Conservation (phyloP, 2,888 invertebrate species). For the Sinotaia quadrata region DNA sequence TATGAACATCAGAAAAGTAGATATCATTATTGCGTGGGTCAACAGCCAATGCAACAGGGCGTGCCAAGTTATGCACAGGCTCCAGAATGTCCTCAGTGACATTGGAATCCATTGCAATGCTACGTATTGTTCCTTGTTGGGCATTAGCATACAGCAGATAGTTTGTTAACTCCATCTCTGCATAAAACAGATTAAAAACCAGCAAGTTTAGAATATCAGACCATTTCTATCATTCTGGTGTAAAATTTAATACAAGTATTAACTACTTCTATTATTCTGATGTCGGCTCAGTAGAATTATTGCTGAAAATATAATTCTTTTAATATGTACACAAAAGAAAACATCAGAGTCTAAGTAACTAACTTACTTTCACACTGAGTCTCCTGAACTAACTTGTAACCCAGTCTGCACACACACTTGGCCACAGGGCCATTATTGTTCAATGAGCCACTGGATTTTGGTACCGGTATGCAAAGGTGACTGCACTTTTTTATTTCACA, state of each 20-base stretch:
- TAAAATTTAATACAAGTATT: no score
- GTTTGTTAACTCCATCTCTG: neutral
- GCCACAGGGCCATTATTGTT: conserved; percentile 26
- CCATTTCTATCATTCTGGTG: no score
- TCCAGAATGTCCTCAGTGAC: conserved; percentile 76
- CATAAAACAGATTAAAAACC: neutral
- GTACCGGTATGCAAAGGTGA: conserved; percentile 52
- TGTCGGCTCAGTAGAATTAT: no score
- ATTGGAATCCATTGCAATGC: conserved; percentile 74
- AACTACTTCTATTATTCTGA: no score
- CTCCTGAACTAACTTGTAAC: conserved; percentile 78
- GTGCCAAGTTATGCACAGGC: conserved; percentile 79
- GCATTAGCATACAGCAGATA: conserved; percentile 79
- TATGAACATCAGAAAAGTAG: conserved; percentile 78
- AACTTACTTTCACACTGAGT: conserved; percentile 79
- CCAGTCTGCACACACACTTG: conserved; percentile 82
- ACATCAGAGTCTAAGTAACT: no score
- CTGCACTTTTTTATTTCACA: conserved; percentile 43
- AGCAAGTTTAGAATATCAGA: conserved; percentile 9
- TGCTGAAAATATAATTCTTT: no score
- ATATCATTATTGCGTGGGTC: conserved; percentile 78
- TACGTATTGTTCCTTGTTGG: conserved; percentile 82
- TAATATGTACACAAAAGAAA: no score
- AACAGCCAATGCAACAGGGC: conserved; percentile 81
- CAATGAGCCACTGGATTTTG: no score